Evolutionary conservation across 1,140 invertebrate species (phyloP).

Genomic region (Drosophila nigromelanica): DNA sequence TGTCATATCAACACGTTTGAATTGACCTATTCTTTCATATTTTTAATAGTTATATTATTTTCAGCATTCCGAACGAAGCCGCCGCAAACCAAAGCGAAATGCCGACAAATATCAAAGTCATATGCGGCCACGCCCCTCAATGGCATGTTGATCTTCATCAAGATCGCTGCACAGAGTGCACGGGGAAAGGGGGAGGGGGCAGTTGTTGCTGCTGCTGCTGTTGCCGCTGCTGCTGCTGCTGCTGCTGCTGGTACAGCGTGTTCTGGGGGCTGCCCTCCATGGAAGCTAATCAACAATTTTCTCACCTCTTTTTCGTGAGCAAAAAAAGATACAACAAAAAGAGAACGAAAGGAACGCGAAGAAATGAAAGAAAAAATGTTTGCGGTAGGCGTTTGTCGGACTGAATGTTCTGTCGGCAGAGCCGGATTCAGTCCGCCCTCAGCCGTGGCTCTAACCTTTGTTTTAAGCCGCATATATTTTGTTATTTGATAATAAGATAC

Average conservation of each 20-base stretch:
- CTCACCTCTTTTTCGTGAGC: constrained; percentile 83
- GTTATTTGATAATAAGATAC: constrained; percentile 68
- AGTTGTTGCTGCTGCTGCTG: constrained; percentile 21
- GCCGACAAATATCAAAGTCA: constrained; percentile 82
- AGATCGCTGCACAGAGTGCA: constrained; percentile 44
- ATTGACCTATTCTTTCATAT: constrained; percentile 14
- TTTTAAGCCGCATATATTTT: constrained; percentile 74
- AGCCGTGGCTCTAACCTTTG: constrained; percentile 69
- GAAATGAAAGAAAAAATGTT: constrained; percentile 35
- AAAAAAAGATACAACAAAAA: constrained; percentile 27
- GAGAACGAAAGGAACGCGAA: constrained; percentile 7
- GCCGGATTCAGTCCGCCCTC: constrained; percentile 31
- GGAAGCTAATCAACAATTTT: constrained; percentile 84
- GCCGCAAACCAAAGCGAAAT: constrained; percentile 64
- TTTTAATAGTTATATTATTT: constrained; percentile 70
- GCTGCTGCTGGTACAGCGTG: too few species aligned
- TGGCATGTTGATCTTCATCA: constrained; percentile 83
- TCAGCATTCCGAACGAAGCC: constrained; percentile 41
- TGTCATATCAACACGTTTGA: neutral
- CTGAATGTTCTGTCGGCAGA: constrained; percentile 81
- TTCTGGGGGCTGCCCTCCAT: constrained; percentile 64
- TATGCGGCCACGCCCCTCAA: constrained; percentile 68
- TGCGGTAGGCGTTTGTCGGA: constrained; percentile 79
- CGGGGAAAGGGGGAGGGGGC: neutral
- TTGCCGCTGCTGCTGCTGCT: constrained; percentile 20